These are phyloP conservation scores for Melipona bicolor DNA, from an alignment of 2,888 invertebrate genomes.

Conservation along the genomic window DNA sequence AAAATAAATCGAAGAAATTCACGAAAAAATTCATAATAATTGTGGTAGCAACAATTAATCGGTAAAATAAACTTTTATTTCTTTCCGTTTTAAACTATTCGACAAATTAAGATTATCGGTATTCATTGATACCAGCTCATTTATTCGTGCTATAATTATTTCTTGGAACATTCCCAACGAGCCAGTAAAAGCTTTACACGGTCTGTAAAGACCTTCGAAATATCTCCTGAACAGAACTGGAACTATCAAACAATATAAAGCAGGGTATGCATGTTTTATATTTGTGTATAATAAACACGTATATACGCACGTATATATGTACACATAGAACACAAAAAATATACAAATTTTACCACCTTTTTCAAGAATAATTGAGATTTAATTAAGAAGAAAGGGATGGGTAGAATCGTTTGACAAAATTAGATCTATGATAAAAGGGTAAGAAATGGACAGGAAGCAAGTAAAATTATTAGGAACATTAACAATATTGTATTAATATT, in stretches of 20 bases:
- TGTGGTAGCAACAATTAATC: background rate
- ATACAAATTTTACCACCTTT: conserved; percentile 15
- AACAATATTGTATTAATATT: conserved; percentile 50
- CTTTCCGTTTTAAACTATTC: background rate
- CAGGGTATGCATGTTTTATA: conserved; percentile 31
- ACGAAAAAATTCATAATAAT: background rate
- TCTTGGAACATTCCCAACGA: conserved; percentile 47
- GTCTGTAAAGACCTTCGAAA: conserved; percentile 44
- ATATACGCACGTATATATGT: conserved; percentile 35
- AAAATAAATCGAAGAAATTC: background rate
- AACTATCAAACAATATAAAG: conserved; percentile 50
- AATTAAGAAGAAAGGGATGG: background rate
- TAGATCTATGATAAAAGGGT: conserved; percentile 18
- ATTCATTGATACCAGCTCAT: conserved; percentile 25
- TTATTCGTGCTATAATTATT: conserved; percentile 36
- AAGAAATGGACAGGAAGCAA: conserved; percentile 46
- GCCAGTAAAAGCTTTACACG: conserved; percentile 42
- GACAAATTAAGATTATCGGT: conserved; percentile 15
- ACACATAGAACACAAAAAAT: conserved; percentile 44
- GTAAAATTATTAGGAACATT: conserved; percentile 61
- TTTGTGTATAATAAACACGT: conserved; percentile 22
- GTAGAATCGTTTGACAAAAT: conserved; percentile 12
- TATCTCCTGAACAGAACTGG: conserved; percentile 32
- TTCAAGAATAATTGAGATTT: conserved; percentile 1
- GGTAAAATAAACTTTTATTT: background rate